phyloP scores from a whole-genome alignment of 2,888 invertebrate species.

The Nomada fucata region DNA sequence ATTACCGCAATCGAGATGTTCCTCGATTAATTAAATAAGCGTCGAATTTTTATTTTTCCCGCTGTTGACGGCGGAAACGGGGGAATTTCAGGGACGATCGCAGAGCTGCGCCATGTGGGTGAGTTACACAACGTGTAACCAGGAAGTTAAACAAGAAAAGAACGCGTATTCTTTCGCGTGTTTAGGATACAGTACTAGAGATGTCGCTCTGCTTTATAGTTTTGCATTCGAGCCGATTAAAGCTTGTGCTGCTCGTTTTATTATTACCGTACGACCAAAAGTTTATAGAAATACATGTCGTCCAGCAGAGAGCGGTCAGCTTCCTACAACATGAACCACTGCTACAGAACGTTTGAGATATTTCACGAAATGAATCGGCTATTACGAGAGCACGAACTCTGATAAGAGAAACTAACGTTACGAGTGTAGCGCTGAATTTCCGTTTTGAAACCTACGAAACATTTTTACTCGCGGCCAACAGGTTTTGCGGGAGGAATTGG shows the following conservation, averaged over 20 bases:
- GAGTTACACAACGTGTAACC: constrained; percentile 26
- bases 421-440: constrained; percentile 29
- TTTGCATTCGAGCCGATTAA: neutral
- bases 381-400: constrained; percentile 43
- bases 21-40: constrained; percentile 31
- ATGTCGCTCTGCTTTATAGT: neutral
- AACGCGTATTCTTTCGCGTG: neutral
- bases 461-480: neutral
- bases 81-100: constrained; percentile 61
- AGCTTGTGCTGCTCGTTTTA: neutral
- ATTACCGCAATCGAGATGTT: constrained; percentile 20
- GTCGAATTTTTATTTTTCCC: constrained; percentile 64
- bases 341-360: constrained; percentile 5
- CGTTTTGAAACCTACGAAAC: constrained; percentile 23
- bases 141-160: neutral
- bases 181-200: neutral
- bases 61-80: constrained; percentile 43
- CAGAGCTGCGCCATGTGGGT: constrained; percentile 63
- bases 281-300: constrained; percentile 37
- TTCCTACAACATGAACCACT: constrained; percentile 26
- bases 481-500: constrained; percentile 14
- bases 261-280: neutral
- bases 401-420: constrained; percentile 38
- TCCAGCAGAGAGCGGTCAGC: constrained; percentile 23
- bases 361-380: constrained; percentile 45